These are phyloP conservation scores for Tachypleus tridentatus DNA, from an alignment of 1,140 invertebrate genomes.

Conservation along the genomic window DNA sequence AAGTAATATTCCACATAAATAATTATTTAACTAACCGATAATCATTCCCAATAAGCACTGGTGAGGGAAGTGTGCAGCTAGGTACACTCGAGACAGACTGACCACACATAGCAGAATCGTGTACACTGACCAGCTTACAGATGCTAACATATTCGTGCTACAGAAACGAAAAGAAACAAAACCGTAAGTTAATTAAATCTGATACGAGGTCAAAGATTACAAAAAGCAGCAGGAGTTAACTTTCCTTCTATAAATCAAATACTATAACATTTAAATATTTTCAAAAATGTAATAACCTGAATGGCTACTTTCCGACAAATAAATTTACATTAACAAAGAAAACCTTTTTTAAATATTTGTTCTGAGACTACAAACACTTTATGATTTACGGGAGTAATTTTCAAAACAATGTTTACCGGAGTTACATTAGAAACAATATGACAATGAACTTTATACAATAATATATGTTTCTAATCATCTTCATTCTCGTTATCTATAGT, in stretches of 20 bases:
- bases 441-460: no score
- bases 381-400: no score
- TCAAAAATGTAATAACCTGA: no score
- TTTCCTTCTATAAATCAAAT: background rate
- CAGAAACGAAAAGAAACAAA: constrained; percentile 12
- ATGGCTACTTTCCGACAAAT: background rate
- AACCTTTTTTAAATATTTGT: background rate
- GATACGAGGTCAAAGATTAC: constrained; percentile 2
- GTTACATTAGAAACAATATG: background rate
- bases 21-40: constrained; percentile 35
- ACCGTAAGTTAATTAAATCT: background rate
- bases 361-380: no score
- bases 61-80: constrained; percentile 52
- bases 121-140: constrained; percentile 32
- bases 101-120: constrained; percentile 36
- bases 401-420: no score
- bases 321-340: background rate
- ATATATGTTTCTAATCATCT: no score
- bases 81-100: constrained; percentile 43
- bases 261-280: no score
- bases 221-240: constrained; percentile 4
- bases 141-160: constrained; percentile 15
- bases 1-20: no score
- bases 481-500: no score
- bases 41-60: constrained; percentile 46